phyloP scores from a whole-genome alignment of 2,888 invertebrate genomes.

The Iselma pallidipennis region DNA sequence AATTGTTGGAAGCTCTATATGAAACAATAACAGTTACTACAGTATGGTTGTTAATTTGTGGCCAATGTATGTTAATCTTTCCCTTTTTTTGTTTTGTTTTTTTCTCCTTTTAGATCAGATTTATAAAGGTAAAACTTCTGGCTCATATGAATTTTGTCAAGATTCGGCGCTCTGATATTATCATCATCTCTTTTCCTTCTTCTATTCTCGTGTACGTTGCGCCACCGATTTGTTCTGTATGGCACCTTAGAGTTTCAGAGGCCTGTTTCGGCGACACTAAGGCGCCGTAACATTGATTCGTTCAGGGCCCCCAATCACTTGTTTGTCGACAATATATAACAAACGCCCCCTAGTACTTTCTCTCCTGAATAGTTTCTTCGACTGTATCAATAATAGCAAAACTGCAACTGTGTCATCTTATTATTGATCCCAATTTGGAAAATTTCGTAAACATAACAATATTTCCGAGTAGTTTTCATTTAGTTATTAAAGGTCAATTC shows the following conservation, averaged over 20 bases:
- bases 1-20: constrained; percentile 20
- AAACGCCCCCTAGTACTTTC: not conserved
- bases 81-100: not conserved
- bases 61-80: not conserved
- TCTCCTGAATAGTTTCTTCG: not conserved
- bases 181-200: constrained; percentile 10
- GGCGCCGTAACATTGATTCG: constrained; percentile 46
- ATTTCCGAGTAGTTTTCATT: not conserved
- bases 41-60: constrained; percentile 6
- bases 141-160: not conserved
- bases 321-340: constrained; percentile 37
- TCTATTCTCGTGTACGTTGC: not conserved
- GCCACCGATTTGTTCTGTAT: constrained; percentile 25
- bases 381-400: not conserved
- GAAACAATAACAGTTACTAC: constrained; percentile 1
- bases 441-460: not conserved
- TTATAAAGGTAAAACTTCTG: not conserved
- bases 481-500: constrained; percentile 18
- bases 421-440: not conserved
- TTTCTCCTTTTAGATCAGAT: not conserved
- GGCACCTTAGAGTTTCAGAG: constrained; percentile 32
- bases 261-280: constrained; percentile 37
- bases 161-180: constrained; percentile 28
- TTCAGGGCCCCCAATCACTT: constrained; percentile 37
- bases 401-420: not conserved